These are phyloP conservation scores for Halichoerus grypus DNA, from an alignment of 2,113 vertebrate genomes.

Conservation along the genomic window DNA sequence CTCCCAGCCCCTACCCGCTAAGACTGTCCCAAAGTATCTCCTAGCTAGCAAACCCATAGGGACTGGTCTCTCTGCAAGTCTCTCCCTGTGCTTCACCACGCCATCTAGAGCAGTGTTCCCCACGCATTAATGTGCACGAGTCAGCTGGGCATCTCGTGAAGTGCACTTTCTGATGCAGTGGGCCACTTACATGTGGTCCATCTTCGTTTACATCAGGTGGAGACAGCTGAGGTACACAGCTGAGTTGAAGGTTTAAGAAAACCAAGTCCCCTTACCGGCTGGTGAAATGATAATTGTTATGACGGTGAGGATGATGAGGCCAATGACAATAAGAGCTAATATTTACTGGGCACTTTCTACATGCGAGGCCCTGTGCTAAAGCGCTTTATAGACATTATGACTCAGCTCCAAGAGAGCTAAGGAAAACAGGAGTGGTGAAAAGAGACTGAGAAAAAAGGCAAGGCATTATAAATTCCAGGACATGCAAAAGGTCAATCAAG, in stretches of 20 bases:
- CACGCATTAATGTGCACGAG: accelerated
- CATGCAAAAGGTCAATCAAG: background rate
- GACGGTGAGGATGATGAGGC: background rate
- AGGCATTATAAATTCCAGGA: background rate
- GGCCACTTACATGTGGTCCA: background rate
- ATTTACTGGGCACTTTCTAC: background rate
- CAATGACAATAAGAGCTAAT: background rate
- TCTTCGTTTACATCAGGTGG: background rate
- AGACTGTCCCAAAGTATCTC: background rate
- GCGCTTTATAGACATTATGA: background rate
- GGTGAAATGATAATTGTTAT: background rate
- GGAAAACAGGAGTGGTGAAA: background rate
- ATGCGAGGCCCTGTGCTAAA: background rate
- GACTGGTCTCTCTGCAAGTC: background rate
- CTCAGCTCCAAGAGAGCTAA: background rate
- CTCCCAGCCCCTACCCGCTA: accelerated
- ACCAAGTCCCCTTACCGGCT: background rate
- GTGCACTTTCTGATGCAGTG: background rate
- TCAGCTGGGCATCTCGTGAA: background rate
- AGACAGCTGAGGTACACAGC: background rate
- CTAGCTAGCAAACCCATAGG: background rate
- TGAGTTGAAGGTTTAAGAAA: background rate
- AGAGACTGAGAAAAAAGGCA: conserved; percentile 9
- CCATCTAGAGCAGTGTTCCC: background rate
- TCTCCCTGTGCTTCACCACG: background rate